phyloP scores from a whole-genome alignment of 2,888 invertebrate genomes.

The Acleris cristana region DNA sequence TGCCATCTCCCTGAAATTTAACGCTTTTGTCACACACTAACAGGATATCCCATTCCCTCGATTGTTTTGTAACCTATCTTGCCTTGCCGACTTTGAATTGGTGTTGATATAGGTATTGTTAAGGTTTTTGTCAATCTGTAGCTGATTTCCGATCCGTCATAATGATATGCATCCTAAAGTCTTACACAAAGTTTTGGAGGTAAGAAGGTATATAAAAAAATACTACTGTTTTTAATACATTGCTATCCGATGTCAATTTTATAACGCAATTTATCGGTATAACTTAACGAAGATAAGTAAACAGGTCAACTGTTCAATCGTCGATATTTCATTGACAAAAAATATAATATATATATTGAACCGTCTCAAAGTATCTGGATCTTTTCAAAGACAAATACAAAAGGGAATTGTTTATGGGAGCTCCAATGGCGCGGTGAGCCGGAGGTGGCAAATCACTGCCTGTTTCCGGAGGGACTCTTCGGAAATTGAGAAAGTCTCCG shows the following conservation, averaged over 20 bases:
- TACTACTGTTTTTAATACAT: too few species aligned
- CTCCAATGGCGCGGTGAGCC: constrained; percentile 54
- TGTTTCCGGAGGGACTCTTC: constrained; percentile 62
- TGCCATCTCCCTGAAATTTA: constrained; percentile 68
- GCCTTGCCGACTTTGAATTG: constrained; percentile 45
- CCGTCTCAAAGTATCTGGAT: constrained; percentile 37
- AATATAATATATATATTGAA: constrained; percentile 39
- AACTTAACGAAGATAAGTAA: constrained; percentile 10
- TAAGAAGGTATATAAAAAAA: too few species aligned
- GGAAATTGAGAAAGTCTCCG: constrained; percentile 68
- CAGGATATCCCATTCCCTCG: constrained; percentile 42
- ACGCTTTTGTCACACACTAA: constrained; percentile 55
- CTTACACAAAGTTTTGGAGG: too few species aligned
- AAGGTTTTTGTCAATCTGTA: background rate
- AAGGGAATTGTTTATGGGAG: constrained; percentile 52
- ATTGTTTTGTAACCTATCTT: constrained; percentile 26
- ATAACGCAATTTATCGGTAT: background rate
- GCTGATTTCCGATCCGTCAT: too few species aligned
- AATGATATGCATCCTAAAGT: too few species aligned
- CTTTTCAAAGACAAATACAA: constrained; percentile 44
- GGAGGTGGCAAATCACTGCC: constrained; percentile 69
- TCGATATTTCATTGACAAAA: constrained; percentile 35
- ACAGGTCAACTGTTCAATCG: constrained; percentile 18
- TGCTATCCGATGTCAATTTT: too few species aligned
- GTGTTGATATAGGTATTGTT: constrained; percentile 8